Conservation (phyloP, 2,888 invertebrate species). For the Calliphora vomitoria region DNA sequence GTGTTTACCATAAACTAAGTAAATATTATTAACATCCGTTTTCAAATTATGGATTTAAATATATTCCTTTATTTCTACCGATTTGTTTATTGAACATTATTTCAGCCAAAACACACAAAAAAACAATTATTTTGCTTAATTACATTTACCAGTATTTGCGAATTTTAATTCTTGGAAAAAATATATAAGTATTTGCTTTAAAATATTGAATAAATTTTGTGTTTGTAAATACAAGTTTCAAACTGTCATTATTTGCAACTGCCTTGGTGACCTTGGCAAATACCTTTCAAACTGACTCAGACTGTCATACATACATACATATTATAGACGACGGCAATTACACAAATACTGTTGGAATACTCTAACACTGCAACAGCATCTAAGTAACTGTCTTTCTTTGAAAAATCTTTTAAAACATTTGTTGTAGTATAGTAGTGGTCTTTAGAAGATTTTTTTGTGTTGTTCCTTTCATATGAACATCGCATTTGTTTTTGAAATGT, state of each 20-base stretch:
- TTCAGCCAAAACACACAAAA: too few relatives aligned
- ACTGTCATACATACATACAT: background rate
- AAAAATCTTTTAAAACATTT: too few relatives aligned
- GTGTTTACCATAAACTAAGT: background rate
- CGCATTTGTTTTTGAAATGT: background rate
- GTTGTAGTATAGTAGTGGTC: too few relatives aligned
- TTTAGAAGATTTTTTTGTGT: too few relatives aligned
- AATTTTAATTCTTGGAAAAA: slow-evolving; percentile 1
- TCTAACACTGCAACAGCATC: too few relatives aligned
- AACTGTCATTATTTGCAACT: background rate
- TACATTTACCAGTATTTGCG: background rate
- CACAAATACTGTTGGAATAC: too few relatives aligned
- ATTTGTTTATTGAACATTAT: too few relatives aligned
- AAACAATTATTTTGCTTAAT: background rate
- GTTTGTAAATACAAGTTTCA: background rate
- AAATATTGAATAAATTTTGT: background rate
- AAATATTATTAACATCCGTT: slow-evolving; percentile 13
- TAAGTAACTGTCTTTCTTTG: too few relatives aligned
- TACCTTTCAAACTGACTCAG: slow-evolving; percentile 48
- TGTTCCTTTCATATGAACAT: too few relatives aligned
- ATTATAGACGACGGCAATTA: too few relatives aligned
- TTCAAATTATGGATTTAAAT: background rate
- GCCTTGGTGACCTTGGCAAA: slow-evolving; percentile 54
- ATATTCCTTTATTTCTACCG: background rate
- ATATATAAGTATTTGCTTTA: background rate